Evolutionary conservation across 2,888 invertebrate genomes (phyloP), one percentile per base, ranked within the genome.

Genomic region (Cephus pulcher): DNA sequence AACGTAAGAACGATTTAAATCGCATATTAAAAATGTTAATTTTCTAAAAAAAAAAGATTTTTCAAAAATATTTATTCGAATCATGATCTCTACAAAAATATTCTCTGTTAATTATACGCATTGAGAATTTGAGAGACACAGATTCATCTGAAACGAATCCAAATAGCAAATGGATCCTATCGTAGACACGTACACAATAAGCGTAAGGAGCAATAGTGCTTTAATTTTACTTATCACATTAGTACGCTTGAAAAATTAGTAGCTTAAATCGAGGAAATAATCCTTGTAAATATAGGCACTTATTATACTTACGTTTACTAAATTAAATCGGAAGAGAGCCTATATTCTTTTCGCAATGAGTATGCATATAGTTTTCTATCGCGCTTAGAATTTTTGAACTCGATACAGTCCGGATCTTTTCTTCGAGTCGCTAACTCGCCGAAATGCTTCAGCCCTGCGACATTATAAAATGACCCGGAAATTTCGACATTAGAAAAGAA

Each of bases 401-500:
- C 23, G 23, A 40, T 40, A 23, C 56, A 9, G 56, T 56, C 23
- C 23, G 6, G 23, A 56, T 56, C 56, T 23, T 23, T 23, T 56
- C 1, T 9, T 56, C 23, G 23, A 23, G 23, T 23, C 56, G 23
- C 23, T 9, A 23, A 56, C 9, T 56, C 56, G 56, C 1, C 56
- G 23, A 56, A 56, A 56, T 15, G 56, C 56, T 56, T 56, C 6
- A 56, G 6, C 56, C 15, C 56, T 9, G 23, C 6, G 15, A 56
- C 6, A 1, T 23, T 56, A 56, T 9, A 56, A 56, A 23, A 23
- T 23, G 0, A 68, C 40, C 74, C 71, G 75, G 37, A 73, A 12
- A 75, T 11, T 74, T 75, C 70, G 68, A 75, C 75, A 68, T 34
- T 56, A 15, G 74, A 23, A 15, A 79, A 74, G 11, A 77, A 83